A percentile compares a stretch with the other conserved stretches of the same genome.
phyloP scores from a whole-genome alignment of 2,888 invertebrate species.

The Stenotaenia linearis region DNA sequence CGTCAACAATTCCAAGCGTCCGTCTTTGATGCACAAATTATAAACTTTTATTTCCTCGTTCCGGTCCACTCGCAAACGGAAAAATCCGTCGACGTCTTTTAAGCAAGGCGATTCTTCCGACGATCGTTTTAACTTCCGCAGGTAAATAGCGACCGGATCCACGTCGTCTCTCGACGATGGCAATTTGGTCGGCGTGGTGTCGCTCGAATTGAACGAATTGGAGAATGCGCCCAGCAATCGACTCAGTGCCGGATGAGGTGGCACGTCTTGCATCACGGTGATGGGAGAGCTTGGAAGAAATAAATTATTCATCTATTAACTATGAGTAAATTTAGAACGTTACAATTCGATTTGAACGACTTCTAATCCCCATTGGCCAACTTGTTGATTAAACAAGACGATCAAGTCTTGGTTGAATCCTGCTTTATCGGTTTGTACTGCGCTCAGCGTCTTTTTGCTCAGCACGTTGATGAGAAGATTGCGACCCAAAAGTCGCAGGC shows the following conservation, averaged over 20 bases:
- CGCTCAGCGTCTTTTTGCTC: background rate
- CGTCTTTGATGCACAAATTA: background rate
- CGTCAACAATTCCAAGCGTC: background rate
- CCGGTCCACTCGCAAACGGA: background rate
- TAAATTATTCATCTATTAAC: background rate
- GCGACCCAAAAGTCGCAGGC: constrained; percentile 21
- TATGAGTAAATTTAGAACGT: too few relatives aligned
- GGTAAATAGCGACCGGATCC: background rate
- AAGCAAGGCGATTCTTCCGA: background rate
- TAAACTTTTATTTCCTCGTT: background rate
- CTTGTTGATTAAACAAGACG: background rate
- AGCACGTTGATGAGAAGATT: constrained; percentile 20
- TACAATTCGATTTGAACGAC: constrained; percentile 33
- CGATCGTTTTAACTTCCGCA: background rate
- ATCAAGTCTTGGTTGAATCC: background rate
- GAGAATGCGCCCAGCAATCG: background rate
- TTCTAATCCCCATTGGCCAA: constrained; percentile 32
- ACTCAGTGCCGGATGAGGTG: background rate
- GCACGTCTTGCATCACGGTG: background rate
- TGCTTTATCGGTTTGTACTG: background rate
- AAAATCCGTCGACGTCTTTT: background rate
- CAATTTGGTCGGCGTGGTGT: background rate
- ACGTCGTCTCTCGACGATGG: background rate
- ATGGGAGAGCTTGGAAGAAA: background rate
- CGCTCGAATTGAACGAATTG: background rate